These are phyloP conservation scores for Pelodytes ibericus DNA, from an alignment of 2,797 vertebrate species.

Conservation along the genomic window DNA sequence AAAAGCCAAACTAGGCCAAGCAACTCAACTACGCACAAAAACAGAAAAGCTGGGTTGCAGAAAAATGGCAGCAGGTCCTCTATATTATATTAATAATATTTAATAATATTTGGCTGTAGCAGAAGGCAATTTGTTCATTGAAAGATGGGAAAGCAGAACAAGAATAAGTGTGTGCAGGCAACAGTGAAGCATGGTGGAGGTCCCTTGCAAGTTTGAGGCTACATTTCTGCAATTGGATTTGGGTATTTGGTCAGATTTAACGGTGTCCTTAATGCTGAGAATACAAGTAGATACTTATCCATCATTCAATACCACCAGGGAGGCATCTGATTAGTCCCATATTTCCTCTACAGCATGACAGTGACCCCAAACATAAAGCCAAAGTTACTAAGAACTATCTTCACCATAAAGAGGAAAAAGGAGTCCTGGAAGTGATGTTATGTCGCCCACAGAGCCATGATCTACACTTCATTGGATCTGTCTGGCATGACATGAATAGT, in stretches of 20 bases:
- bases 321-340: neutral
- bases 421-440: neutral
- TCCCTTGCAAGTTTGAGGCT: neutral
- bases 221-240: neutral
- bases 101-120: neutral
- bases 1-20: neutral
- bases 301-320: slow-evolving; percentile 1
- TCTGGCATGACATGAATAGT: too few species aligned
- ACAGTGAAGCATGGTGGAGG: neutral
- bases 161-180: neutral
- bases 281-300: neutral
- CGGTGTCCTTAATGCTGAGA: neutral
- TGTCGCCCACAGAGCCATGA: too few species aligned
- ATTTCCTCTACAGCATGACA: neutral
- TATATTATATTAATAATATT: too few species aligned
- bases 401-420: neutral
- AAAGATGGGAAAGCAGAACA: neutral
- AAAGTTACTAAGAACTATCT: neutral
- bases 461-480: too few species aligned
- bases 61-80: neutral
- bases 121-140: neutral
- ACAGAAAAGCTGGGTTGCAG: neutral
- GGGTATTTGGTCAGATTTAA: neutral
- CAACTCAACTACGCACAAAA: neutral
- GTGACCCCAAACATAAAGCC: neutral